A percentile compares a stretch with the other conserved stretches of the same genome.
phyloP scores from a whole-genome alignment of 2,888 invertebrate genomes.

The Heliconius erato region DNA sequence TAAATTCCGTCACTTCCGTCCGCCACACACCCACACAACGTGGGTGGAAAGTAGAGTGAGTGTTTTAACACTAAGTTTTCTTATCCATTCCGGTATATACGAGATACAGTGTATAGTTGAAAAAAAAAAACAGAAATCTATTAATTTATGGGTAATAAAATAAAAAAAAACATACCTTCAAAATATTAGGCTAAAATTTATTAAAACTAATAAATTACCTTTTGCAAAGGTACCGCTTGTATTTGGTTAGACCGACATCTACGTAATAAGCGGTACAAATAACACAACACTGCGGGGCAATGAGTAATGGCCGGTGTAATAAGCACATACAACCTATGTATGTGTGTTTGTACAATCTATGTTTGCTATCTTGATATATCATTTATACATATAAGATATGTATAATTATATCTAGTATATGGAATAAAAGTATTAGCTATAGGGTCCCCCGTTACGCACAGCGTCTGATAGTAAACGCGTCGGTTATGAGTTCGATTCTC shows the following conservation, averaged over 20 bases:
- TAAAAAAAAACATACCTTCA: neutral
- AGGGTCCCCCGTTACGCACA: no score
- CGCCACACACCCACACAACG: no score
- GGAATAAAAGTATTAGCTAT: neutral
- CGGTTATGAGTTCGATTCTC: no score
- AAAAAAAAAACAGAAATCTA: no score
- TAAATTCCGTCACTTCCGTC: no score
- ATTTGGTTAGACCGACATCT: slow-evolving; percentile 14
- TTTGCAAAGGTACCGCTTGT: slow-evolving; percentile 15
- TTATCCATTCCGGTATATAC: no score
- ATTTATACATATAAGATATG: neutral
- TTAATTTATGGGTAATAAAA: neutral
- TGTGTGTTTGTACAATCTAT: neutral
- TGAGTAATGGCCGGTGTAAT: slow-evolving; percentile 36
- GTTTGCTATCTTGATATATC: neutral
- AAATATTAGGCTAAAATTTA: neutral
- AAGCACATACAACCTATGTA: slow-evolving; percentile 24
- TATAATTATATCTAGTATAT: neutral
- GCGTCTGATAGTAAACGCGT: no score
- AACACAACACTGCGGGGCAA: slow-evolving; percentile 44
- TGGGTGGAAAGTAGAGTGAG: no score
- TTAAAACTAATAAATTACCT: neutral
- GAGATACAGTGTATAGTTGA: no score
- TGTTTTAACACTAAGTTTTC: no score
- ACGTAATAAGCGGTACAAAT: slow-evolving; percentile 46